Percentiles rank a stretch among this genome's conserved stretches.
Evolutionary conservation across 23 tunicate genomes (phyloP).

Genomic region (Ciona savignyi): DNA sequence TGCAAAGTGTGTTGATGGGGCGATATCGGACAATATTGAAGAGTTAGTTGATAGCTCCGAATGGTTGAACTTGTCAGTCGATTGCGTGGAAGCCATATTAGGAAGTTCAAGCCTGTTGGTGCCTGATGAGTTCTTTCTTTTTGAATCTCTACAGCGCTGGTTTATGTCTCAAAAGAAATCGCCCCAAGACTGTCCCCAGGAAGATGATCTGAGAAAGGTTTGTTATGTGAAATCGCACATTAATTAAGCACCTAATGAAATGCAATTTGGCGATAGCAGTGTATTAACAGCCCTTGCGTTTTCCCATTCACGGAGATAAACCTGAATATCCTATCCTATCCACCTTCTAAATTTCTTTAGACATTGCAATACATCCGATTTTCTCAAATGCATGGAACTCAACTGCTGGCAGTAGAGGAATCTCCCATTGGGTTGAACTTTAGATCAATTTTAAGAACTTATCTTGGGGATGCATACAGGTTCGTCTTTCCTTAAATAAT

Average conservation of each 20-base stretch:
- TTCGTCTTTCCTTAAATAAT: too few species aligned
- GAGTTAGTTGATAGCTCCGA: constrained; percentile 80
- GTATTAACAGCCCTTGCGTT: too few species aligned
- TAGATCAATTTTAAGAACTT: constrained; percentile 41
- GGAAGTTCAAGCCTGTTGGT: constrained; percentile 68
- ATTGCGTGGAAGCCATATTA: constrained; percentile 70
- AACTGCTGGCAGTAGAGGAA: constrained; percentile 93
- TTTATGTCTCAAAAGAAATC: constrained; percentile 54
- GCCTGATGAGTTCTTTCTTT: constrained; percentile 87
- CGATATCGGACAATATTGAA: constrained; percentile 80
- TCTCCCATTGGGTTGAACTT: constrained; percentile 57
- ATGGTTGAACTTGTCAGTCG: constrained; percentile 56
- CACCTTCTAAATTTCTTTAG: too few species aligned
- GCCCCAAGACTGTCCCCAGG: constrained; percentile 32
- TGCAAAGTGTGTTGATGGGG: constrained; percentile 96
- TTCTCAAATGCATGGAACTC: constrained; percentile 94
- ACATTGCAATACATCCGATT: constrained; percentile 79
- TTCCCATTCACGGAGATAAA: too few species aligned
- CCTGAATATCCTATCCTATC: too few species aligned
- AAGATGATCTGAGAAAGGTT: constrained; percentile 55
- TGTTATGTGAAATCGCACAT: background rate
- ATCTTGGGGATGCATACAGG: constrained; percentile 97
- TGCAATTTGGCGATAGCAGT: background rate
- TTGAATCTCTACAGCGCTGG: constrained; percentile 87
- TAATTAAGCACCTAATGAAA: background rate